Evolutionary conservation across 2,797 vertebrate genomes (phyloP).

Genomic region (Phataginus tricuspis): DNA sequence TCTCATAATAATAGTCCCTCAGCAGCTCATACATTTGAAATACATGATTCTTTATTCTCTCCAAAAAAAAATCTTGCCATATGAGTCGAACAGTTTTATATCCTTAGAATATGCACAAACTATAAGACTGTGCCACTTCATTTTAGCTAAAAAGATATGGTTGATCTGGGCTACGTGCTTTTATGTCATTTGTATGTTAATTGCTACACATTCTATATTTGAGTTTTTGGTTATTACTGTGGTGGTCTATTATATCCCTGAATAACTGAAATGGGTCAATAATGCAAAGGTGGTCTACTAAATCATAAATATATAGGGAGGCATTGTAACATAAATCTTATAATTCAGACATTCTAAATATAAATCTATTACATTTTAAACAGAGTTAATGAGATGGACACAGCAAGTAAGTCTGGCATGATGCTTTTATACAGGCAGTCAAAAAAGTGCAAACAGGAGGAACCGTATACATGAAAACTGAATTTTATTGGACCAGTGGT

Average conservation of each 20-base stretch:
- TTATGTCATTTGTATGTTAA: neutral
- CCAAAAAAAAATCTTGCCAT: neutral
- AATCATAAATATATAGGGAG: conserved; percentile 17
- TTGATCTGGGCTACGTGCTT: neutral
- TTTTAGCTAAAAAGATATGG: neutral
- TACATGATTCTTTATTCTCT: neutral
- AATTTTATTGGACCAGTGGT: neutral
- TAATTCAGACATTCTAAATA: neutral
- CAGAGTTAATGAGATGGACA: neutral
- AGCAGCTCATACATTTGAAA: neutral
- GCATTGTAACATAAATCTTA: neutral
- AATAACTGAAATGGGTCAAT: neutral
- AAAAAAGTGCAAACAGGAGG: neutral
- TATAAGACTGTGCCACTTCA: neutral
- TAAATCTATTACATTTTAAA: conserved; percentile 2
- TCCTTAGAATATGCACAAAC: neutral
- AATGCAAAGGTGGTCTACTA: neutral
- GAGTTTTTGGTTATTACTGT: neutral
- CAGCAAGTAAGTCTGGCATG: neutral
- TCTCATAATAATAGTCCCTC: neutral
- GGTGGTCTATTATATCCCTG: neutral
- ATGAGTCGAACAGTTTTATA: neutral
- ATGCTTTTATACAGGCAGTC: neutral
- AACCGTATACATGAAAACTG: neutral
- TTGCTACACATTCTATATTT: neutral